Percentiles rank a stretch among this genome's conserved stretches.
phyloP scores from a whole-genome alignment of 1,140 invertebrate species.

The Aphelenchoides besseyi region DNA sequence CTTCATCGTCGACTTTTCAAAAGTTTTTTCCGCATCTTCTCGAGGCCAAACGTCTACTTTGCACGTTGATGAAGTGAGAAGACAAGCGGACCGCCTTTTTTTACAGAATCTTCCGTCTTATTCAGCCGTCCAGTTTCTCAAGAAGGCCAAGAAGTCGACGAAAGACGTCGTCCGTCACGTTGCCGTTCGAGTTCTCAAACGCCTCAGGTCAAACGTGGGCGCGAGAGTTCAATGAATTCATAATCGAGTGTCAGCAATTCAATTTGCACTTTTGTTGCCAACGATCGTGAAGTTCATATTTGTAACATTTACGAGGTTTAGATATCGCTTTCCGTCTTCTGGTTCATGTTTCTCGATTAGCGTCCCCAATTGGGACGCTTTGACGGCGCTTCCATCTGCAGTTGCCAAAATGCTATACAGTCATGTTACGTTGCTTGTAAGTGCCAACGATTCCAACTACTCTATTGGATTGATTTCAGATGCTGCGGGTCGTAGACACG shows the following conservation, averaged over 20 bases:
- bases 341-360: too few species aligned
- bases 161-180: background rate
- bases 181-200: background rate
- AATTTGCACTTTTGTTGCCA: too few species aligned
- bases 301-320: too few species aligned
- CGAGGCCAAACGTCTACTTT: background rate
- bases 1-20: background rate
- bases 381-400: too few species aligned
- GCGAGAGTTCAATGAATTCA: background rate
- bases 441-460: background rate
- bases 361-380: background rate
- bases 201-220: background rate
- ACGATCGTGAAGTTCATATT: too few species aligned
- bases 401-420: conserved; percentile 23
- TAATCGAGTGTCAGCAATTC: too few species aligned
- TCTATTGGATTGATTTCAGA: conserved; percentile 31
- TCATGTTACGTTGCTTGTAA: conserved; percentile 24
- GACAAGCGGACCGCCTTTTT: background rate
- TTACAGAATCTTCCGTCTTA: background rate
- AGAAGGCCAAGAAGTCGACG: background rate
- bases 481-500: conserved; percentile 56
- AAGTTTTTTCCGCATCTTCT: background rate
- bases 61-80: conserved; percentile 1
- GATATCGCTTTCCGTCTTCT: too few species aligned
- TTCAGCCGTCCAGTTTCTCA: background rate